phyloP scores from a whole-genome alignment of 2,888 invertebrate genomes.

The Hofmannophila pseudospretella region DNA sequence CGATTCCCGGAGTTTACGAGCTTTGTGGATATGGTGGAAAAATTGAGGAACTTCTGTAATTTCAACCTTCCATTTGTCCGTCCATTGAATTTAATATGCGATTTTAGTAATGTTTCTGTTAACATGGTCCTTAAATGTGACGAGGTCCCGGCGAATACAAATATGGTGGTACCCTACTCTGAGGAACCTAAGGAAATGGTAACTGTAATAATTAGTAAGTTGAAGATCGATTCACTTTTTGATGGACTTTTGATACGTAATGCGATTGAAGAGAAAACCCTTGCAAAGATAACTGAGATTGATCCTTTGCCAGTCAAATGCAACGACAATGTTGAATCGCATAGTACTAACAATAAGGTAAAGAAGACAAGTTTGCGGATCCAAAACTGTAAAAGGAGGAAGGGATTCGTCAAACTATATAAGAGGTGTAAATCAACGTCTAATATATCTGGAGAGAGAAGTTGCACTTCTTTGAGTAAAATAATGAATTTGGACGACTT shows the following conservation, averaged over 20 bases:
- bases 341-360: background rate
- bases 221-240: conserved; percentile 10
- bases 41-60: conserved; percentile 2
- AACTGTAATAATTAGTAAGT: conserved; percentile 3
- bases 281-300: background rate
- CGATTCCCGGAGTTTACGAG: background rate
- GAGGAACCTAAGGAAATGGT: background rate
- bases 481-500: conserved; percentile 58
- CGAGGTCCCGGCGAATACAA: no score
- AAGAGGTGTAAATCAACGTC: conserved; percentile 54
- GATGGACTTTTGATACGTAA: conserved; percentile 6
- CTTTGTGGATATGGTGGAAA: conserved; percentile 1
- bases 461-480: conserved; percentile 35
- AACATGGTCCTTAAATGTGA: conserved; percentile 1
- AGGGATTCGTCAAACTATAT: conserved; percentile 36
- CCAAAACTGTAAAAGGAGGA: no score
- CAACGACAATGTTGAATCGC: background rate
- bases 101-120: conserved; percentile 8
- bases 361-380: conserved; percentile 2
- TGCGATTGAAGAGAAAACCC: background rate
- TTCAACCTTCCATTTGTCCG: background rate
- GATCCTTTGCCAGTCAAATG: background rate
- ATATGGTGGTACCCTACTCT: background rate
- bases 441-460: conserved; percentile 24
- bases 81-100: conserved; percentile 4